Conservation (phyloP, 2,113 vertebrate genomes). For the Phaetusa simplex region DNA sequence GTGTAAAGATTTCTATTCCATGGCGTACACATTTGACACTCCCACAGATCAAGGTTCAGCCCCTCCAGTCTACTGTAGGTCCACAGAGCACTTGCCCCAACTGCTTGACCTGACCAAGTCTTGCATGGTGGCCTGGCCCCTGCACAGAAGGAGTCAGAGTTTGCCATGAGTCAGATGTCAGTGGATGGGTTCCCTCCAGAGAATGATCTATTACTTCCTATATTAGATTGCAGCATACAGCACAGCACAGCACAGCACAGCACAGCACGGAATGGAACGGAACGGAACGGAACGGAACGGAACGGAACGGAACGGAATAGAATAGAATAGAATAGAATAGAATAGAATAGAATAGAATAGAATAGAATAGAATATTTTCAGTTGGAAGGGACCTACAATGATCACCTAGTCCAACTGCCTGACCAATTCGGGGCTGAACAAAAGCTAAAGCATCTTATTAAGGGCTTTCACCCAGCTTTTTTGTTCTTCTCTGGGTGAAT, state of each 20-base stretch:
- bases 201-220: background rate
- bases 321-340: background rate
- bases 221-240: background rate
- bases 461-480: background rate
- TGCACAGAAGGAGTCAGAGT: background rate
- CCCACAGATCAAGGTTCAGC: background rate
- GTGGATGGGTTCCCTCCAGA: background rate
- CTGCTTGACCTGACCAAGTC: background rate
- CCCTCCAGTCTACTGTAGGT: background rate
- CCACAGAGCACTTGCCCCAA: background rate
- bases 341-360: background rate
- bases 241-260: too few species aligned
- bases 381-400: background rate
- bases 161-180: background rate
- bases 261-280: background rate
- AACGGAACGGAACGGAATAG: background rate
- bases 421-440: background rate
- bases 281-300: too few species aligned
- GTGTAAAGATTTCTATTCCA: background rate
- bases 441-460: background rate
- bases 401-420: background rate
- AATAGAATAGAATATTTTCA: background rate
- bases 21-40: background rate
- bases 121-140: background rate
- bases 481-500: background rate